Evolutionary conservation across 2,797 vertebrate genomes (phyloP), one percentile per base, ranked within the genome.

Genomic region (Sandelia bainsii): DNA sequence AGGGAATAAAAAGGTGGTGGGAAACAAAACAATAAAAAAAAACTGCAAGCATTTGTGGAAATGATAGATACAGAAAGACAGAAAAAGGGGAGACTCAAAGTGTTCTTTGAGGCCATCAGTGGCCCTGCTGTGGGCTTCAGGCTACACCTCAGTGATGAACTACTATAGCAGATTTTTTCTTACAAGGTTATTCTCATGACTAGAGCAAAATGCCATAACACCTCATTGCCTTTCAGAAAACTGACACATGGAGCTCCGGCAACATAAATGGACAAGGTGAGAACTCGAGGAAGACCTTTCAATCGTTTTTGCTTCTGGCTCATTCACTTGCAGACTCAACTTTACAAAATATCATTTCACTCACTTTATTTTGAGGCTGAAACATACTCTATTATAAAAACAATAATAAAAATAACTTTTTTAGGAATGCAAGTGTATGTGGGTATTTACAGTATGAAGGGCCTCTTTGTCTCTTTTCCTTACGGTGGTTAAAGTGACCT

Each of bases 31-130:
- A 46, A 42, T 42, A 42, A 42, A 16, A 53, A 9, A 44, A 42
- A 20, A 59, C n/a, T n/a, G 53, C 66, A 23, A 42, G 54, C 13
- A 39, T 66, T 60, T 20, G 49, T 32, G 16, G 40, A 39, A 51
- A 62, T 65, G 27, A 69, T n/a, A 50, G 6, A 64, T 22, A 75
- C 45, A 42, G 40, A 50, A 14, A 65, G 58, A 75, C 56, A 80
- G 70, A 69, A 80, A 60, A 67, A 65, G 61, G 61, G 34, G 48
- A 77, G 68, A 80, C 62, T 82, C 40, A 75, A 76, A 87, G 68
- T 8, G 48, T 82, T 77, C 61, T 71, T 73, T 82, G 22, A 68
- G 79, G 84, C 69, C 82, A 86, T 92, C 86, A 90, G 77, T 62
- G 79, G 69, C 61, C 74, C 72, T 29, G 69, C 53, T 79, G 80